These are phyloP conservation scores for Craniophora ligustri DNA, from an alignment of 2,888 invertebrate species.

Conservation along the genomic window DNA sequence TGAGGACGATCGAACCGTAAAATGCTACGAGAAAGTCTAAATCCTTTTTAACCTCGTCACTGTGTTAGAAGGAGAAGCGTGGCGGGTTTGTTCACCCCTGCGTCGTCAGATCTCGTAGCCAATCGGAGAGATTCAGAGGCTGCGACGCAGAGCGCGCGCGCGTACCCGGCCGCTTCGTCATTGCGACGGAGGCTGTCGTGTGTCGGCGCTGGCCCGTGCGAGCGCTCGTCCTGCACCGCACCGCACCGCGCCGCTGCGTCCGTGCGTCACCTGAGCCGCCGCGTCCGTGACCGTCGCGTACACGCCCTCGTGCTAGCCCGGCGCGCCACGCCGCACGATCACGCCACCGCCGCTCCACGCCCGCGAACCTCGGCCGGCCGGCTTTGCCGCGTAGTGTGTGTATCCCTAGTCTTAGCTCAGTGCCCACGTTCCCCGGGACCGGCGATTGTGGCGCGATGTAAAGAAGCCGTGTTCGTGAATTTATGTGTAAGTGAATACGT, in stretches of 20 bases:
- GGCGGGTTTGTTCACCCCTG: constrained; percentile 86
- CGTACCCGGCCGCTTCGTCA: constrained; percentile 88
- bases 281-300: constrained; percentile 58
- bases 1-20: constrained; percentile 79
- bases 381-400: constrained; percentile 86
- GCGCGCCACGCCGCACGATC: constrained; percentile 39
- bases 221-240: constrained; percentile 78
- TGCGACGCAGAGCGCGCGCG: constrained; percentile 86
- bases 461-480: constrained; percentile 83
- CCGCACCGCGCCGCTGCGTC: constrained; percentile 64
- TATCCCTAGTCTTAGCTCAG: constrained; percentile 88
- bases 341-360: constrained; percentile 37
- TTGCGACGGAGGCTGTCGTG: constrained; percentile 88
- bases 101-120: constrained; percentile 76
- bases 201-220: constrained; percentile 85
- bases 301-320: constrained; percentile 63
- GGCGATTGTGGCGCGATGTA: constrained; percentile 90
- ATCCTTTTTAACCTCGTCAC: constrained; percentile 86
- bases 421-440: constrained; percentile 90
- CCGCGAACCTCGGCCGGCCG: constrained; percentile 47
- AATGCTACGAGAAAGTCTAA: constrained; percentile 83
- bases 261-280: constrained; percentile 68
- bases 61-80: constrained; percentile 85
- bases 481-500: constrained; percentile 86
- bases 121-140: constrained; percentile 82